Base-by-base conservation (phyloP, 2,888 invertebrate genomes). In the Augiades crinisus region DNA sequence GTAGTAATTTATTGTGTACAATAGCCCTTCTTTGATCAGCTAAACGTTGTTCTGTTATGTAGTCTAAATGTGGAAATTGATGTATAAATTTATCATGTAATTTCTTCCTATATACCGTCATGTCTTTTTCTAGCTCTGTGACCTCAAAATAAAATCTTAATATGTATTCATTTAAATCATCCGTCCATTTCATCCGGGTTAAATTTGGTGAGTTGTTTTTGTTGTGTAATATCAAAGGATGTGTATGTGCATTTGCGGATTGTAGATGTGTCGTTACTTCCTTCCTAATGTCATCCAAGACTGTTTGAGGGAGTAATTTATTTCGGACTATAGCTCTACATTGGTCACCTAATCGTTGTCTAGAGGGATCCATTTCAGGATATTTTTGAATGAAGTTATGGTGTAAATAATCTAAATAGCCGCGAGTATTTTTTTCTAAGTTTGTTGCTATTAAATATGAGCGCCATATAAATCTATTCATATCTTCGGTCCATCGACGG, bases 401-500 rank as follows among this genome's bases (percentile, higher is more conserved):
- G 14, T 16, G 33, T 16, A 16, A 7, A 16, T 14, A 34, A 4
- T 34, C 14, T 34, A 40, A 40, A n/a, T 40, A 40, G n/a, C 40
- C 40, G n/a, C 24, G 40, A 16, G 24, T 24, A 14, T 40, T 3
- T 40, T 14, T 40, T 14, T 24, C 40, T 27, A 27, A 14, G 7
- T 40, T 14, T 6, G 33, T 34, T 6, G 33, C 33, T 14, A 34
- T 34, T 14, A 34, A 34, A 34, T 34, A 34, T 27, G 40, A 27
- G 13, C 40, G 40, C 27, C 40, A 27, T 17, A 40, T 24, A 27
- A 40, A 40, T 27, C 27, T 27, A 40, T 27, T 40, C 5, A 40
- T 40, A n/a, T 40, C 40, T 40, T 40, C 27, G 0, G 40, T 24
- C 40, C 24, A 40, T 27, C 24, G 24, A 27, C 40, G 40, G 40